These are phyloP conservation scores for Labeo catla DNA, from an alignment of 2,113 vertebrate genomes.

Conservation along the genomic window DNA sequence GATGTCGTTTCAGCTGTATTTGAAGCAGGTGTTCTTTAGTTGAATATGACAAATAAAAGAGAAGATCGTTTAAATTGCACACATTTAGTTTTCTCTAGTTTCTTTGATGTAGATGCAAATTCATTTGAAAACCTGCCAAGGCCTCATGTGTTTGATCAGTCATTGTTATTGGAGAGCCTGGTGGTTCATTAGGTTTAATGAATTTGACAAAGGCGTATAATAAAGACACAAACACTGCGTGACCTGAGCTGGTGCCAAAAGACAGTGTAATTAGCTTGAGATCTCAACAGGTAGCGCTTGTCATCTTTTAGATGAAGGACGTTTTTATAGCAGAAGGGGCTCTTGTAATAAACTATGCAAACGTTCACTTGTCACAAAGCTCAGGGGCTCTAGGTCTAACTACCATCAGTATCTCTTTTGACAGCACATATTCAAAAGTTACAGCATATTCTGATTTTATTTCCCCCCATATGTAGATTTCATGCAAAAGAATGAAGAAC, in stretches of 20 bases:
- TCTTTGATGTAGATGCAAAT: slow-evolving; percentile 23
- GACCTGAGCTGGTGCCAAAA: slow-evolving; percentile 27
- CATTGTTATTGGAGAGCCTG: slow-evolving; percentile 7
- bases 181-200: slow-evolving; percentile 33
- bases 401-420: neutral
- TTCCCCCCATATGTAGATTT: neutral
- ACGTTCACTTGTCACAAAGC: neutral
- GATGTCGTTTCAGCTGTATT: neutral
- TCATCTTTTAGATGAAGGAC: slow-evolving; percentile 31
- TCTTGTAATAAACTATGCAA: slow-evolving; percentile 1
- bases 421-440: neutral
- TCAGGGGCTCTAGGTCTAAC: neutral
- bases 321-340: neutral
- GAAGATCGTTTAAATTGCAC: slow-evolving; percentile 2
- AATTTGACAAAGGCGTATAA: slow-evolving; percentile 23
- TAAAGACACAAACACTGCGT: slow-evolving; percentile 13
- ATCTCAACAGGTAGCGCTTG: slow-evolving; percentile 15
- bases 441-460: neutral
- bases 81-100: neutral
- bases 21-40: slow-evolving; percentile 18
- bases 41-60: neutral
- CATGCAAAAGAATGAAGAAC: too few species aligned
- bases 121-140: slow-evolving; percentile 27
- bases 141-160: slow-evolving; percentile 28
- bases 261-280: slow-evolving; percentile 30